These are phyloP conservation scores for Dasyurus viverrinus DNA, from an alignment of 2,113 vertebrate genomes.

Conservation along the genomic window DNA sequence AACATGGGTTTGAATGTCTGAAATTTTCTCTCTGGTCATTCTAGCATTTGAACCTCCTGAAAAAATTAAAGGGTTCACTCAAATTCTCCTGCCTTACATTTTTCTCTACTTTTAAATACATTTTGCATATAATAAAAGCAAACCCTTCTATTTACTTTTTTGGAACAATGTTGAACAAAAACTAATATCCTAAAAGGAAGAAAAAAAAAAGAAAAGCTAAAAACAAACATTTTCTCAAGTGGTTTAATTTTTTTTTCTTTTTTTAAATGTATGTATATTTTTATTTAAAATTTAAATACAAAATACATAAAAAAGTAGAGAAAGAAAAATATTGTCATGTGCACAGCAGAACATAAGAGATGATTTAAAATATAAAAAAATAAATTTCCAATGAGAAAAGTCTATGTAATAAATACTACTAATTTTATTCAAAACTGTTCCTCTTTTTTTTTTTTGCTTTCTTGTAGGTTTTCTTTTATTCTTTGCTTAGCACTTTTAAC, in stretches of 20 bases:
- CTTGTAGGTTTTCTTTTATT: too few species aligned
- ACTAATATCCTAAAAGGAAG: neutral
- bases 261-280: too few species aligned
- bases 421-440: too few species aligned
- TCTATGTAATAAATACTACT: too few species aligned
- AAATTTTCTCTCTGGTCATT: neutral
- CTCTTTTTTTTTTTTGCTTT: too few species aligned
- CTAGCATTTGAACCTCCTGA: neutral
- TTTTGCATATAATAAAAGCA: slow-evolving; percentile 4
- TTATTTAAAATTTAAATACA: too few species aligned
- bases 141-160: neutral
- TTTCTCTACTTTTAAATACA: slow-evolving; percentile 1
- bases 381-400: too few species aligned
- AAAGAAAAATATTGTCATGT: too few species aligned
- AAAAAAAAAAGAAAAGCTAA: neutral
- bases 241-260: neutral
- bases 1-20: neutral
- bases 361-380: too few species aligned
- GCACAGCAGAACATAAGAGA: too few species aligned
- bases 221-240: neutral
- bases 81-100: neutral
- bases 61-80: neutral
- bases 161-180: slow-evolving; percentile 17
- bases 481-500: too few species aligned
- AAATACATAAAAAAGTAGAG: too few species aligned